A percentile compares a stretch with the other conserved stretches of the same genome.
Evolutionary conservation across 2,113 vertebrate genomes (phyloP).

Genomic region (Anolis carolinensis): DNA sequence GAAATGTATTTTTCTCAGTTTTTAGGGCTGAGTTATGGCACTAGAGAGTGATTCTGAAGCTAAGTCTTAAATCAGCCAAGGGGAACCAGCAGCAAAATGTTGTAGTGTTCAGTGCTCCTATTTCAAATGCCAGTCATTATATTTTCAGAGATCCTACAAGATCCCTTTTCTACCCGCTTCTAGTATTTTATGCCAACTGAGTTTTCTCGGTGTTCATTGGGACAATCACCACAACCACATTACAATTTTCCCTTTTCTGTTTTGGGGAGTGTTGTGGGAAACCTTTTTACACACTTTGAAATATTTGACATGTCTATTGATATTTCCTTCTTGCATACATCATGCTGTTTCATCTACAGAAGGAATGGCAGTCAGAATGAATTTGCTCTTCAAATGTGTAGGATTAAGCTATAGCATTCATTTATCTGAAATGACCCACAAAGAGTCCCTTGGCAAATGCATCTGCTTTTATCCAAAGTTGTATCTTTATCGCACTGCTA

Average conservation of each 20-base stretch:
- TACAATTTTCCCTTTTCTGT: not conserved
- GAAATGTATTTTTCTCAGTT: no score
- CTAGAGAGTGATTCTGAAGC: not conserved
- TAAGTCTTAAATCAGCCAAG: not conserved
- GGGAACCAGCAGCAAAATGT: not conserved
- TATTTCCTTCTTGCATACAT: not conserved
- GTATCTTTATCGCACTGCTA: no score
- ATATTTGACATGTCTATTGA: not conserved
- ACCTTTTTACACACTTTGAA: not conserved
- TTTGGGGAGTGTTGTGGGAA: not conserved
- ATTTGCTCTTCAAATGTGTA: not conserved
- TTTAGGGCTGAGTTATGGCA: not conserved
- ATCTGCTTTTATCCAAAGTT: no score
- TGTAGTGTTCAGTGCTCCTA: not conserved
- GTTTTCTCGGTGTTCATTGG: not conserved
- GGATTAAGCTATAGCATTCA: not conserved
- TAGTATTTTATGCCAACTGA: not conserved
- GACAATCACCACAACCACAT: not conserved
- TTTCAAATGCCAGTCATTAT: not conserved
- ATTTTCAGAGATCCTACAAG: not conserved
- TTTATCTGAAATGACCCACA: not conserved
- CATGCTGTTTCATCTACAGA: not conserved
- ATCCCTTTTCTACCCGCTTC: not conserved
- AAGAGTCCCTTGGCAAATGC: no score
- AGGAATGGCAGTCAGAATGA: not conserved